These are phyloP conservation scores for Entelurus aequoreus DNA, from an alignment of 2,113 vertebrate species.

Conservation along the genomic window DNA sequence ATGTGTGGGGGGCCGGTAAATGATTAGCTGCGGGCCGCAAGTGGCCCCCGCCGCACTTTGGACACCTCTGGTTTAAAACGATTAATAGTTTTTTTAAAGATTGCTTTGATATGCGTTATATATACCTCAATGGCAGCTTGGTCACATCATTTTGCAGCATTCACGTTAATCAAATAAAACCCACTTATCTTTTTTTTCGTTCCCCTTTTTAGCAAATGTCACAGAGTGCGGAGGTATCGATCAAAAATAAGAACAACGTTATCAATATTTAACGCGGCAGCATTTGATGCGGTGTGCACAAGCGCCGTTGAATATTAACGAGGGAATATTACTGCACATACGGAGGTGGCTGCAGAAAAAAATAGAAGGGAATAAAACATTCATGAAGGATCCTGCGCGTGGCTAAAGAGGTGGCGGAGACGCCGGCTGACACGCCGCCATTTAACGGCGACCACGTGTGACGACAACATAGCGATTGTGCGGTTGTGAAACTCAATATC, in stretches of 20 bases:
- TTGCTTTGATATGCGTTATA: too few species aligned
- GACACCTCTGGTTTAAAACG: too few species aligned
- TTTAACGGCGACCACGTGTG: slow-evolving; percentile 26
- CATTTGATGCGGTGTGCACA: slow-evolving; percentile 44
- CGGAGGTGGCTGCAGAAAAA: slow-evolving; percentile 34
- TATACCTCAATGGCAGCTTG: too few species aligned
- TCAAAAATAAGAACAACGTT: slow-evolving; percentile 33
- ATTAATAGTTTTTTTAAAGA: too few species aligned
- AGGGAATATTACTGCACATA: slow-evolving; percentile 47
- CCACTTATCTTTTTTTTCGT: background rate
- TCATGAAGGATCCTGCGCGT: slow-evolving; percentile 46
- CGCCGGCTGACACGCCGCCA: slow-evolving; percentile 1
- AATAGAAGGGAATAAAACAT: slow-evolving; percentile 33
- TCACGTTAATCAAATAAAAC: too few species aligned
- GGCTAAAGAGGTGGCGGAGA: slow-evolving; percentile 17
- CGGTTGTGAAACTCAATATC: slow-evolving; percentile 19
- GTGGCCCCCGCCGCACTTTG: too few species aligned
- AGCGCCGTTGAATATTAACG: slow-evolving; percentile 55
- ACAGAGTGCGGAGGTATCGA: slow-evolving; percentile 23
- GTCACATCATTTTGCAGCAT: too few species aligned
- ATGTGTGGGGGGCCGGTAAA: too few species aligned
- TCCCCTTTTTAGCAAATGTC: background rate
- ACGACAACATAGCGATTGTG: slow-evolving; percentile 17
- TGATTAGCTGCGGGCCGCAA: too few species aligned
- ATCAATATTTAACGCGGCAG: slow-evolving; percentile 52